Base-by-base conservation (phyloP, 30 jellyfish, hydroid and myxozoan genomes). In the Sanderia malayensis region DNA sequence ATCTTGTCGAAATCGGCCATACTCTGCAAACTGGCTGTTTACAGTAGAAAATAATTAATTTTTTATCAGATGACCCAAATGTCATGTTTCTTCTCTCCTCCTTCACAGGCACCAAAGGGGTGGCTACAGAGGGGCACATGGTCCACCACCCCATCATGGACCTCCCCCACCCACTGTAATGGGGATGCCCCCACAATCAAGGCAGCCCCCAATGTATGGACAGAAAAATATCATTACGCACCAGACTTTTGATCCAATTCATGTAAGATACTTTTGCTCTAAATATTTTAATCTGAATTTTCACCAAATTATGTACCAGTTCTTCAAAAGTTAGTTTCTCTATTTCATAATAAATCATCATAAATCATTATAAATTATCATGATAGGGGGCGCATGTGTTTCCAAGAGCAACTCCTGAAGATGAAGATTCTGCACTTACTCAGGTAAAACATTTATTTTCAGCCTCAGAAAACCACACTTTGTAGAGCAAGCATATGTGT, bases 161-260 rank as follows among this genome's bases (percentile, higher is more conserved):
- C 84, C 88, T 27, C 86, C 82, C 44, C 93, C 93, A 15, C 86
- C 86, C 1, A 77, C 73, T 22, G 46, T 61, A 69, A 73, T 82
- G 4, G 72, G 53, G 18, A 89, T 89, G 8, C 83, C 88, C 4
- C 71, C 32, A 85, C 67, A 59, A 32, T 34, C 89, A 57, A 80
- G 85, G 22, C 81, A 33, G 60, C 84, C 84, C 13, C 72, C 80
- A 69, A 70, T 44, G 28, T 70, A 71, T 46, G 78, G 47, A 20
- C 71, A 77, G 45, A 74, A 76, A 72, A 64, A 71, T 67, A 57
- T 53, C 17, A 88, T 88, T 7, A 88, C 93, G 4, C 97, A 88
- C 44, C 95, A 80, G 28, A 53, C 95, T 1, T 88, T 88, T 62
- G 97, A 88, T 68, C 87, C 82, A 37, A 47, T 88, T 29, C 92